Percentiles rank a stretch among this genome's conserved stretches.
Conservation (phyloP, 2,888 invertebrate species). For the Noctua janthina region DNA sequence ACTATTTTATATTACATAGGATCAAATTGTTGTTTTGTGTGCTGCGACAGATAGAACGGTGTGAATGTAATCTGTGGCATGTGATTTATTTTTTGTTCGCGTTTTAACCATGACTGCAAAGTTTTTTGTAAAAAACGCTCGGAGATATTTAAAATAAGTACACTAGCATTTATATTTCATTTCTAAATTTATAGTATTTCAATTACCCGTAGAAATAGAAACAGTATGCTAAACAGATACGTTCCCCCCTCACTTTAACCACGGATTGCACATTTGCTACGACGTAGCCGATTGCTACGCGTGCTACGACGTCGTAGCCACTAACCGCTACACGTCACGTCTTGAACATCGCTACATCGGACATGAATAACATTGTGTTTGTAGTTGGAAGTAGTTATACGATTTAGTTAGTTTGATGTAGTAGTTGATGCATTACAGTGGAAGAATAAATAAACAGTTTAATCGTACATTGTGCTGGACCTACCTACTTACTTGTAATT, state of each 20-base stretch:
- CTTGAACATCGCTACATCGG: neutral
- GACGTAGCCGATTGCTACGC: slow-evolving; percentile 39
- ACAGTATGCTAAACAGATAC: neutral
- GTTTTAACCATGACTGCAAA: slow-evolving; percentile 15
- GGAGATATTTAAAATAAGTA: neutral
- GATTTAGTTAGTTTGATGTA: neutral
- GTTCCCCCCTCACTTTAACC: slow-evolving; percentile 3
- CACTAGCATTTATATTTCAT: neutral
- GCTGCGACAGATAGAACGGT: slow-evolving; percentile 31
- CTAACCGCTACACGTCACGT: neutral
- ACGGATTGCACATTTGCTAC: slow-evolving; percentile 6
- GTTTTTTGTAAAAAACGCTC: neutral
- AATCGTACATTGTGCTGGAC: neutral
- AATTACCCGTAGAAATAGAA: neutral
- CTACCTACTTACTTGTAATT: neutral
- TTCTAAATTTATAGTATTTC: neutral
- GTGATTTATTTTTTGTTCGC: slow-evolving; percentile 27
- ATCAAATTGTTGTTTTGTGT: slow-evolving; percentile 34
- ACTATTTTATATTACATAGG: slow-evolving; percentile 32
- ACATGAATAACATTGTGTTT: neutral
- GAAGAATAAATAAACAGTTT: neutral
- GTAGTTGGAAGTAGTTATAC: neutral
- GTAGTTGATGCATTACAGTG: neutral
- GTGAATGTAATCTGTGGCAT: slow-evolving; percentile 39
- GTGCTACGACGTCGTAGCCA: slow-evolving; percentile 29